phyloP scores from a whole-genome alignment of 2,888 invertebrate genomes.

The Icerya purchasi region DNA sequence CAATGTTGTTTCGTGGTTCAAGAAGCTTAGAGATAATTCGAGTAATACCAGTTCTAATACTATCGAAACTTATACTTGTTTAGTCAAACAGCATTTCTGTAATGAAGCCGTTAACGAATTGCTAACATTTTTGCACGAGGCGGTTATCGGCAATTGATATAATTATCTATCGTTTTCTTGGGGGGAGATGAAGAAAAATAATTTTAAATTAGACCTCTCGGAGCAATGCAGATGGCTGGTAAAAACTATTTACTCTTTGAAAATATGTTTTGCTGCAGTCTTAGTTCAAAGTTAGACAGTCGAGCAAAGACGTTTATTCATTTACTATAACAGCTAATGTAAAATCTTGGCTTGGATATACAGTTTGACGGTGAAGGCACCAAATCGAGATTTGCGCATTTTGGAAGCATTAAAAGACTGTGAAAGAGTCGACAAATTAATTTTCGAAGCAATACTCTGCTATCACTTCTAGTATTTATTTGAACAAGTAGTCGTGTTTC shows the following conservation, averaged over 20 bases:
- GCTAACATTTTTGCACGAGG: no score
- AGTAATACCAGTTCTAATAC: neutral
- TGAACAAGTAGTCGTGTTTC: slow-evolving; percentile 15
- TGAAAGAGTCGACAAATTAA: slow-evolving; percentile 7
- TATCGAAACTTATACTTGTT: neutral
- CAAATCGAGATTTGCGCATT: slow-evolving; percentile 17
- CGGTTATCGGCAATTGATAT: no score
- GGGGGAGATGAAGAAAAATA: slow-evolving; percentile 9
- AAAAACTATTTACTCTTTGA: slow-evolving; percentile 19
- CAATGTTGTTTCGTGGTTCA: slow-evolving; percentile 2
- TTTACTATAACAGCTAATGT: slow-evolving; percentile 19
- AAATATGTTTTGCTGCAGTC: slow-evolving; percentile 19
- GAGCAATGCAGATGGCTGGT: slow-evolving; percentile 21
- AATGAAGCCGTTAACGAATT: no score
- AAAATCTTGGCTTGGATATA: slow-evolving; percentile 17
- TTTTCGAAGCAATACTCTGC: slow-evolving; percentile 14
- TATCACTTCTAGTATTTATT: slow-evolving; percentile 18
- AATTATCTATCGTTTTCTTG: no score
- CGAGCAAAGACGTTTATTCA: slow-evolving; percentile 16
- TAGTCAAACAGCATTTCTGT: no score
- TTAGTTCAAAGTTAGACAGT: slow-evolving; percentile 16
- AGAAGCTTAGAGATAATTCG: slow-evolving; percentile 4
- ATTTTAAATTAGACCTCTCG: slow-evolving; percentile 18
- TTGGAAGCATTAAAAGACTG: slow-evolving; percentile 15
- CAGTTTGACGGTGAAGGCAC: slow-evolving; percentile 16